phyloP scores from a whole-genome alignment of 2,888 invertebrate species.

The Hydrotaea cyrtoneurina region DNA sequence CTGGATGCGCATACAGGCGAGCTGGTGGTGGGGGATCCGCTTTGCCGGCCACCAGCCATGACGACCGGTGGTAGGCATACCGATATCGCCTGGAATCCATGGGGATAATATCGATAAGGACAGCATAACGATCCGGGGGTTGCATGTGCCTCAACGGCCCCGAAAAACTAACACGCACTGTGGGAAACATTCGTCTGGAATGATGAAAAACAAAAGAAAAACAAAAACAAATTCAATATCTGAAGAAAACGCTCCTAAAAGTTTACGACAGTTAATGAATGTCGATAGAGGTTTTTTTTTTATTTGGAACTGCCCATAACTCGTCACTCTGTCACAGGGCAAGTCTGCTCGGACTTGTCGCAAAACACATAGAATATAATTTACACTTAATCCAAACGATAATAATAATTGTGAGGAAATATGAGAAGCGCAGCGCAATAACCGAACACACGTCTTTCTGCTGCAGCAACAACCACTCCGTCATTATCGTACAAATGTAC shows the following conservation, averaged over 20 bases:
- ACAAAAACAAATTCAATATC: not conserved
- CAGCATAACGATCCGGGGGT: slow-evolving; percentile 92
- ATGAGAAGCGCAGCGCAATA: not conserved
- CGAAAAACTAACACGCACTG: slow-evolving; percentile 95
- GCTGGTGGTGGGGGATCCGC: slow-evolving; percentile 98
- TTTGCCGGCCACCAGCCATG: slow-evolving; percentile 98
- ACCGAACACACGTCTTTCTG: not conserved
- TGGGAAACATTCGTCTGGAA: slow-evolving; percentile 98
- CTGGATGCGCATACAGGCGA: slow-evolving; percentile 96
- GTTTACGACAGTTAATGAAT: no score
- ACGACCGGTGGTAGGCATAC: slow-evolving; percentile 98
- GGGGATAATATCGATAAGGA: slow-evolving; percentile 97
- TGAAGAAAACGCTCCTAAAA: no score
- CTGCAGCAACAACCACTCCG: slow-evolving; percentile 5
- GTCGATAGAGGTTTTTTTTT: no score
- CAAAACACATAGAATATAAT: no score
- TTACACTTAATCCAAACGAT: not conserved
- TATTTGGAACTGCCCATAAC: no score
- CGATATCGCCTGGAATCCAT: slow-evolving; percentile 98
- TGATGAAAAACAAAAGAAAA: not conserved
- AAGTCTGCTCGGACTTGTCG: no score
- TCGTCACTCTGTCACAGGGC: no score
- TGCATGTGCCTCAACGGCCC: slow-evolving; percentile 84
- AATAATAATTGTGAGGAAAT: not conserved
- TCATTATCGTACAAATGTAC: not conserved